These are phyloP conservation scores for Caranx melampygus DNA, from an alignment of 2,113 vertebrate species.

Conservation along the genomic window DNA sequence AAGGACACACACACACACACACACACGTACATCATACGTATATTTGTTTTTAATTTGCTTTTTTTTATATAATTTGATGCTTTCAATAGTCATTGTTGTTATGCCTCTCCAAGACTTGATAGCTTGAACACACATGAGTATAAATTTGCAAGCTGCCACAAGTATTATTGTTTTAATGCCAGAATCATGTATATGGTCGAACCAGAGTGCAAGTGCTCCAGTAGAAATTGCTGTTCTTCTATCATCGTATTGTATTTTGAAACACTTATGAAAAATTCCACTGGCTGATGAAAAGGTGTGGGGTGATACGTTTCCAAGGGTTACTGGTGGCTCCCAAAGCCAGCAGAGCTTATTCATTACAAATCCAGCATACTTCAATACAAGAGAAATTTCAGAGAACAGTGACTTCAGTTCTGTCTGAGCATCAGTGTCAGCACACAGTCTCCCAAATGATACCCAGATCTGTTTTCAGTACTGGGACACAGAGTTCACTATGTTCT, in stretches of 20 bases:
- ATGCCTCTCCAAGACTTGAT: neutral
- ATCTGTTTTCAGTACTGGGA: slow-evolving; percentile 12
- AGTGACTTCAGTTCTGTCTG: slow-evolving; percentile 12
- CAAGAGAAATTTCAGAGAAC: slow-evolving; percentile 23
- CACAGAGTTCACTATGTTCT: slow-evolving; percentile 4
- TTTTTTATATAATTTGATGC: neutral
- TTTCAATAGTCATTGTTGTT: neutral
- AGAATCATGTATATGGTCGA: neutral
- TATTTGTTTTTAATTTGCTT: neutral
- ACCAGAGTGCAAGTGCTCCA: neutral
- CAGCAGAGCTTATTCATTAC: slow-evolving; percentile 34
- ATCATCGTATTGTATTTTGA: neutral
- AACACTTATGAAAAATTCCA: slow-evolving; percentile 20
- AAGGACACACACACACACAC: too few species aligned
- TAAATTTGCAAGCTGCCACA: neutral
- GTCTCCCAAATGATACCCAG: slow-evolving; percentile 10
- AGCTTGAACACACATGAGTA: neutral
- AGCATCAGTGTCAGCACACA: slow-evolving; percentile 3
- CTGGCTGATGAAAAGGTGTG: slow-evolving; percentile 27
- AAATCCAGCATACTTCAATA: slow-evolving; percentile 12
- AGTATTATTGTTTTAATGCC: neutral
- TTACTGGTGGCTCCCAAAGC: slow-evolving; percentile 16
- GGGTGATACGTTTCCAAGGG: slow-evolving; percentile 27
- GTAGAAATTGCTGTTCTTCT: neutral
- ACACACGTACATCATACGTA: too few species aligned